These are phyloP conservation scores for Chaetops frenatus DNA, from an alignment of 2,113 vertebrate genomes.

Conservation along the genomic window DNA sequence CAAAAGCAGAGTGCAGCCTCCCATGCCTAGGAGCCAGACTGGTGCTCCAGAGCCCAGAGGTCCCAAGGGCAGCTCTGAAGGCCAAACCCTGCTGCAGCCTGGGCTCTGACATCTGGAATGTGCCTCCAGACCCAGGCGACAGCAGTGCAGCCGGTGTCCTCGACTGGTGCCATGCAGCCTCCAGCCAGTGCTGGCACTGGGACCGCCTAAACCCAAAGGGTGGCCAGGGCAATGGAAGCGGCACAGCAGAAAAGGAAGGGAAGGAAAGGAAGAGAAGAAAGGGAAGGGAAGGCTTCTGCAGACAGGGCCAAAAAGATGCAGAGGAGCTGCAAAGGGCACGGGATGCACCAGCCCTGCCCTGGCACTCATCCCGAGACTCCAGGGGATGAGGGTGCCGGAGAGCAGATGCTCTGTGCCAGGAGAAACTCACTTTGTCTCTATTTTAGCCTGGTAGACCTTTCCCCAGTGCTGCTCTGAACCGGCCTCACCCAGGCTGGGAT, in stretches of 20 bases:
- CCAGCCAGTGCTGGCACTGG: neutral
- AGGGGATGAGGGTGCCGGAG: neutral
- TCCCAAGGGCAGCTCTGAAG: neutral
- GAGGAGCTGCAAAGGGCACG: neutral
- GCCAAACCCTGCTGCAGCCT: neutral
- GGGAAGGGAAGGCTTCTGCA: neutral
- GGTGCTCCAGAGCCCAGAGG: neutral
- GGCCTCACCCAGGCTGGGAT: neutral
- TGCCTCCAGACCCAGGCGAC: neutral
- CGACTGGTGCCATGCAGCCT: fast-evolving
- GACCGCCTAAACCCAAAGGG: neutral
- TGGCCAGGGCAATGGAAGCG: neutral
- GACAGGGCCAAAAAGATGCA: neutral
- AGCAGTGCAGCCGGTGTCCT: neutral
- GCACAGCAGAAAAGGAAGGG: neutral
- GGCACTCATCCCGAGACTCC: neutral
- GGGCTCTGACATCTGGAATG: neutral
- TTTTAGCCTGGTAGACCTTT: neutral
- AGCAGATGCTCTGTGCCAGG: neutral
- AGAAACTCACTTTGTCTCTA: neutral
- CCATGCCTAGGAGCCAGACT: neutral
- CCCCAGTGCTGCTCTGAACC: neutral
- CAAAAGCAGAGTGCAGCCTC: fast-evolving
- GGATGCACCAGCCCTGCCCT: neutral
- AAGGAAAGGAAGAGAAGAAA: neutral